Evolutionary conservation across 1,140 invertebrate genomes (phyloP).

Genomic region (Harpegnathos saltator): DNA sequence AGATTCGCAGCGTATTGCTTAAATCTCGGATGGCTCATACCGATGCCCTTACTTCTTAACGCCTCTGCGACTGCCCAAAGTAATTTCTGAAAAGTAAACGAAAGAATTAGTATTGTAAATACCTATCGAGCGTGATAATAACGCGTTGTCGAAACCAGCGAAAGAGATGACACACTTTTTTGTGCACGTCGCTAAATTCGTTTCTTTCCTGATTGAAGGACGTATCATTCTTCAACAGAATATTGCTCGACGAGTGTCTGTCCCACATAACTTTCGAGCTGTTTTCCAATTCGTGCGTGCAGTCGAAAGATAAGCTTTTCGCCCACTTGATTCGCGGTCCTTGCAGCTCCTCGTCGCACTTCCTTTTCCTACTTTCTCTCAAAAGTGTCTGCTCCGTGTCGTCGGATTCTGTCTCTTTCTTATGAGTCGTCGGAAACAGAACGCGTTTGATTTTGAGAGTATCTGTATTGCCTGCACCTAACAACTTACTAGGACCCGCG

Average conservation of each 20-base stretch:
- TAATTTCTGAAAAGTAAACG: constrained; percentile 87
- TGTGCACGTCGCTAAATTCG: constrained; percentile 88
- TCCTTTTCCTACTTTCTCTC: constrained; percentile 84
- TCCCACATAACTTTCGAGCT: constrained; percentile 68
- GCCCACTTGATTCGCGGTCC: constrained; percentile 85
- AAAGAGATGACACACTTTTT: constrained; percentile 86
- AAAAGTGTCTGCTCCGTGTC: constrained; percentile 56
- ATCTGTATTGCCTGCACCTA: constrained; percentile 62
- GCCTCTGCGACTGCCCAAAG: constrained; percentile 90
- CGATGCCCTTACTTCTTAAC: constrained; percentile 88
- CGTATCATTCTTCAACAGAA: constrained; percentile 66
- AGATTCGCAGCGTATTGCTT: constrained; percentile 87
- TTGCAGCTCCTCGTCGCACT: constrained; percentile 86
- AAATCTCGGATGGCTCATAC: constrained; percentile 88
- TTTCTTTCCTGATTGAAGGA: constrained; percentile 65
- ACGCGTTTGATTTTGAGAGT: constrained; percentile 86
- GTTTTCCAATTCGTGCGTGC: constrained; percentile 75
- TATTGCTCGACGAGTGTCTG: constrained; percentile 73
- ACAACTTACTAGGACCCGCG: constrained; percentile 80
- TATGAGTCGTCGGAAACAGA: constrained; percentile 87
- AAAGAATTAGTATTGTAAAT: constrained; percentile 2
- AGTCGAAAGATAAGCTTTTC: constrained; percentile 88
- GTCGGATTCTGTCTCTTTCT: constrained; percentile 75
- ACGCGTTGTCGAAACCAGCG: not conserved
- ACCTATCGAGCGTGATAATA: not conserved